A percentile compares a stretch with the other conserved stretches of the same genome.
Conservation (phyloP, 92 coral and sea anemone species). For the Metridium senile region DNA sequence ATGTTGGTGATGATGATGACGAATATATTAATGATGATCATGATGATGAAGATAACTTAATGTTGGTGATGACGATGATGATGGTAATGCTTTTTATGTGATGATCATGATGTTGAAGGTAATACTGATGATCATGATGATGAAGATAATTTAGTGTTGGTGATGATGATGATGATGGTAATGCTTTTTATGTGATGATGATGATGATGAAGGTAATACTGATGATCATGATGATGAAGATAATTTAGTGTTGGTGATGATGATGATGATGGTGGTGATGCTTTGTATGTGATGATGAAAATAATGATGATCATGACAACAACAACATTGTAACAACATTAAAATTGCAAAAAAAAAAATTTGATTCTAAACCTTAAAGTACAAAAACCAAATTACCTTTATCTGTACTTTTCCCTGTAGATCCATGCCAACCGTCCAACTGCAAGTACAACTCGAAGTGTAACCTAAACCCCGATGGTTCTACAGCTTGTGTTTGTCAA, state of each 20-base stretch:
- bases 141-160: not conserved
- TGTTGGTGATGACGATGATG: not conserved
- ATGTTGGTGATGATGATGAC: not conserved
- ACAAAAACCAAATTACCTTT: no score
- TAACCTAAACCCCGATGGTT: slow-evolving; percentile 55
- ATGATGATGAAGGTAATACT: not conserved
- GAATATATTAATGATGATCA: not conserved
- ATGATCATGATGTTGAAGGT: not conserved
- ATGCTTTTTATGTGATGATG: not conserved
- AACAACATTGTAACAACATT: not conserved
- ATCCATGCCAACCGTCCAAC: slow-evolving; percentile 70
- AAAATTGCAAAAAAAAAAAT: no score
- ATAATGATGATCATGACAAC: not conserved
- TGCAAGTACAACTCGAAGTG: slow-evolving; percentile 77
- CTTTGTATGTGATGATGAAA: not conserved
- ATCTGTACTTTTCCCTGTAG: slow-evolving; percentile 40
- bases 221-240: not conserved
- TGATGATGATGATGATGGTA: not conserved
- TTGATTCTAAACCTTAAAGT: no score
- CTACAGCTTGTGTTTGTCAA: slow-evolving; percentile 80
- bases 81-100: not conserved
- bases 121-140: not conserved
- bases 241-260: not conserved
- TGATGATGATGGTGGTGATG: not conserved
- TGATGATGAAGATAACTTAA: not conserved